These are phyloP conservation scores for Pedetes capensis DNA, from an alignment of 2,113 vertebrate species.

Conservation along the genomic window DNA sequence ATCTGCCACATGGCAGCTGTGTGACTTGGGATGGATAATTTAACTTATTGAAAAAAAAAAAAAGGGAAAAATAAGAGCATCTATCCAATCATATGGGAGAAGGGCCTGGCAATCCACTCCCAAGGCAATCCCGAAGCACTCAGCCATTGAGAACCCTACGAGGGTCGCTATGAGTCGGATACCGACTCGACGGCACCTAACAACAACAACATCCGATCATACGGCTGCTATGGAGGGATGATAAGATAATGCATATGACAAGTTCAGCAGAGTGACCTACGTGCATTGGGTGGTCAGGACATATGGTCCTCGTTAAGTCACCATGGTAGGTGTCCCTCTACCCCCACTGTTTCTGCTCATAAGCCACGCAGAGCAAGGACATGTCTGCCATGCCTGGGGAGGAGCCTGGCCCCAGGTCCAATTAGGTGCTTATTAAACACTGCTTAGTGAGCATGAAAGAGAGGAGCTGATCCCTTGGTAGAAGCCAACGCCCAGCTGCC, in stretches of 20 bases:
- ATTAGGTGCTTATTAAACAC: neutral
- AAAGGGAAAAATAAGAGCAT: neutral
- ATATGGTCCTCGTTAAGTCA: neutral
- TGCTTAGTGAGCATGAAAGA: neutral
- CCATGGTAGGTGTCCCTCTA: neutral
- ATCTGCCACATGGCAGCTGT: neutral
- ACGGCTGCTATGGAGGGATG: neutral
- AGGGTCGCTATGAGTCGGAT: no score
- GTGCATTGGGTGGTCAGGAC: neutral
- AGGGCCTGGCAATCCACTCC: no score
- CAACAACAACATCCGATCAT: no score
- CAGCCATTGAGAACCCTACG: no score
- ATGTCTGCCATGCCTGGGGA: neutral
- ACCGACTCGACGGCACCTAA: no score
- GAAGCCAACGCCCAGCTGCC: neutral
- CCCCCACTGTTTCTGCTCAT: neutral
- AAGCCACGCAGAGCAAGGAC: neutral
- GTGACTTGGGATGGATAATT: neutral
- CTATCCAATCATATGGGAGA: no score
- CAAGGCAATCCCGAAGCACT: no score
- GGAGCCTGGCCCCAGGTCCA: neutral
- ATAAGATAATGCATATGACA: neutral
- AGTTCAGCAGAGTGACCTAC: neutral
- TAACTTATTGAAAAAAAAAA: neutral
- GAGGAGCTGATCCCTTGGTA: constrained; percentile 24